Conservation (phyloP, 2,888 invertebrate genomes). For the Protophormia terraenovae region DNA sequence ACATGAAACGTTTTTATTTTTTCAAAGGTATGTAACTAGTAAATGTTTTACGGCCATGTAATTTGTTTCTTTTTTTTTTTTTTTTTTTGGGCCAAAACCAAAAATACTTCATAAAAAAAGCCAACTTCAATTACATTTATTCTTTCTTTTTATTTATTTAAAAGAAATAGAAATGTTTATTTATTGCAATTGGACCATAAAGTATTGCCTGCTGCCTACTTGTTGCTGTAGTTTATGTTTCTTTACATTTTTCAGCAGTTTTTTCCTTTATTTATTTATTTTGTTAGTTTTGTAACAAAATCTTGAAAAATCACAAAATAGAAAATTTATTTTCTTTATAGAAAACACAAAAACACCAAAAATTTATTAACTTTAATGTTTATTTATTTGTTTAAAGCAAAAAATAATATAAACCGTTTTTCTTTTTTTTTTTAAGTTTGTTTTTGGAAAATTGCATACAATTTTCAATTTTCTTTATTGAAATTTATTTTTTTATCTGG, state of each 20-base stretch:
- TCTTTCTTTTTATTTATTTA: not conserved
- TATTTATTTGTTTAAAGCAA: conserved; percentile 28
- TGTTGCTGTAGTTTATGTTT: conserved; percentile 32
- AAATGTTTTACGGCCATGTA: not conserved
- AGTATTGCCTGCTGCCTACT: conserved; percentile 49
- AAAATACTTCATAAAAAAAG: not conserved
- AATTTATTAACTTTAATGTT: conserved; percentile 60
- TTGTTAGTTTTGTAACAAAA: conserved; percentile 22
- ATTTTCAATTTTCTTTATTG: conserved; percentile 47
- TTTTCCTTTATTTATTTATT: not conserved
- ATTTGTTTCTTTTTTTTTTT: not conserved
- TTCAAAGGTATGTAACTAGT: not conserved
- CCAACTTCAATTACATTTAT: conserved; percentile 28
- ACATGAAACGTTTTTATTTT: conserved; percentile 22
- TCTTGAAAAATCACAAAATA: not conserved
- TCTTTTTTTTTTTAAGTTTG: conserved; percentile 19
- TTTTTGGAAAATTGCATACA: conserved; percentile 60
- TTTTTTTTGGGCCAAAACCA: not conserved
- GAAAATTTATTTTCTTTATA: conserved; percentile 37
- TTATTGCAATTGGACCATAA: conserved; percentile 63
- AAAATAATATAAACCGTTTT: conserved; percentile 17
- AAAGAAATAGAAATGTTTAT: conserved; percentile 27
- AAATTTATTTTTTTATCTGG: conserved; percentile 7
- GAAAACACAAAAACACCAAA: conserved; percentile 6
- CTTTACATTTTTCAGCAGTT: not conserved